phyloP scores from a whole-genome alignment of 2,113 vertebrate species.

The Daboia siamensis region DNA sequence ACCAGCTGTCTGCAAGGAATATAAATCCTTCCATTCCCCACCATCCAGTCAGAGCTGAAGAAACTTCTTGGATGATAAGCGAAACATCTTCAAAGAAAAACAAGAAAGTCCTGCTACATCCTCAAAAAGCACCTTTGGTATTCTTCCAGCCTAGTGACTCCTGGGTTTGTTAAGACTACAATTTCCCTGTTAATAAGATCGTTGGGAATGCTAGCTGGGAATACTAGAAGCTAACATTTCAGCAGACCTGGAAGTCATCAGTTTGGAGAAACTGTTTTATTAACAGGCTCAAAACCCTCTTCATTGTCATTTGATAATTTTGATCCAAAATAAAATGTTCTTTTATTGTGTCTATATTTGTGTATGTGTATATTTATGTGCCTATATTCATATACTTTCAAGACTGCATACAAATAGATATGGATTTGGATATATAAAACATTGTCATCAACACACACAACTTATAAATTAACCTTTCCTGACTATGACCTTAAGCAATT shows the following conservation, averaged over 20 bases:
- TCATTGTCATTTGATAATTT: constrained; percentile 1
- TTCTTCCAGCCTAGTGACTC: too few relatives aligned
- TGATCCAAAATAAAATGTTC: constrained; percentile 24
- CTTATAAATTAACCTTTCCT: constrained; percentile 61
- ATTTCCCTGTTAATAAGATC: neutral
- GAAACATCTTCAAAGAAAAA: too few relatives aligned
- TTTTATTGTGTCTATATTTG: neutral
- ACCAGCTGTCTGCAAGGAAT: too few relatives aligned
- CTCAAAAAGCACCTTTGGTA: too few relatives aligned
- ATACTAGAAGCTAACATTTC: neutral
- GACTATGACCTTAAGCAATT: constrained; percentile 57
- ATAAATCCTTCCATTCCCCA: too few relatives aligned
- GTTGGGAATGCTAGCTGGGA: neutral
- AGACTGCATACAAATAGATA: neutral
- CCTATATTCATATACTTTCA: neutral
- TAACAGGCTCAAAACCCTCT: neutral
- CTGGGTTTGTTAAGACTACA: neutral
- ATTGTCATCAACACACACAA: constrained; percentile 52
- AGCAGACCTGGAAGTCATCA: neutral
- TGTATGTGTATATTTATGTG: constrained; percentile 35
- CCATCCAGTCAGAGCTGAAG: too few relatives aligned
- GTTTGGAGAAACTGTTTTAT: neutral
- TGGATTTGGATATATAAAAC: neutral
- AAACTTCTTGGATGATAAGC: too few relatives aligned
- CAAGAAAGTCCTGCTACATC: too few relatives aligned